A percentile compares a stretch with the other conserved stretches of the same genome.
phyloP scores from a whole-genome alignment of 1,140 invertebrate genomes.

The Drusus annulatus region DNA sequence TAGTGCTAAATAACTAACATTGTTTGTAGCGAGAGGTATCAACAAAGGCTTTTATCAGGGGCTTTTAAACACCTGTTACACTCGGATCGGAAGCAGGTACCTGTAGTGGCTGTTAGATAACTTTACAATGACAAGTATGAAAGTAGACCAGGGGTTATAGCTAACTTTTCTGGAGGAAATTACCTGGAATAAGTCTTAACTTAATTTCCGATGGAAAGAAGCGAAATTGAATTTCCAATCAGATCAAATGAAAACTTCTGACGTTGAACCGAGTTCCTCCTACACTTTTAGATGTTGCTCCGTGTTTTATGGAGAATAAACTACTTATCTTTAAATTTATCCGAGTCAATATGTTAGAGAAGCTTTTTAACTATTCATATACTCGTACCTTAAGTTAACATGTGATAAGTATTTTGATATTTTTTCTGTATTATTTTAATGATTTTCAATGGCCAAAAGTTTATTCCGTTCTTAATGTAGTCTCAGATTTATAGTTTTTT shows the following conservation, averaged over 20 bases:
- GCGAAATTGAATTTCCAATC: conserved; percentile 51
- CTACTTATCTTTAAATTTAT: too few species aligned
- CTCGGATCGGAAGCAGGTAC: neutral
- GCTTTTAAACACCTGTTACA: conserved; percentile 35
- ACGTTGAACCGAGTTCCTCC: too few species aligned
- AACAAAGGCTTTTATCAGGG: conserved; percentile 1
- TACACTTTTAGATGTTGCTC: too few species aligned
- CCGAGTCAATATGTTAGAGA: too few species aligned
- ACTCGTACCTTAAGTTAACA: too few species aligned
- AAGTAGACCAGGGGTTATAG: conserved; percentile 18
- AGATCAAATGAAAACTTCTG: neutral
- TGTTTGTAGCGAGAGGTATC: neutral
- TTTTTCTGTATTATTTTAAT: too few species aligned
- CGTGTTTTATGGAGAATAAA: too few species aligned
- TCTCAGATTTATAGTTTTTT: too few species aligned
- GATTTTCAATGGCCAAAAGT: too few species aligned
- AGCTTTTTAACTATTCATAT: too few species aligned
- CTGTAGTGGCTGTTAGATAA: neutral
- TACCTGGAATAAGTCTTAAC: conserved; percentile 47
- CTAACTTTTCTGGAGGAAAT: conserved; percentile 48
- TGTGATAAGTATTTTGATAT: too few species aligned
- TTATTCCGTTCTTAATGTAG: too few species aligned
- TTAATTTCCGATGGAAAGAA: conserved; percentile 49
- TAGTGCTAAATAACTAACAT: neutral
- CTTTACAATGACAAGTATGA: conserved; percentile 26